Evolutionary conservation across 2,888 invertebrate species (phyloP).

Genomic region (Sipha maydis): DNA sequence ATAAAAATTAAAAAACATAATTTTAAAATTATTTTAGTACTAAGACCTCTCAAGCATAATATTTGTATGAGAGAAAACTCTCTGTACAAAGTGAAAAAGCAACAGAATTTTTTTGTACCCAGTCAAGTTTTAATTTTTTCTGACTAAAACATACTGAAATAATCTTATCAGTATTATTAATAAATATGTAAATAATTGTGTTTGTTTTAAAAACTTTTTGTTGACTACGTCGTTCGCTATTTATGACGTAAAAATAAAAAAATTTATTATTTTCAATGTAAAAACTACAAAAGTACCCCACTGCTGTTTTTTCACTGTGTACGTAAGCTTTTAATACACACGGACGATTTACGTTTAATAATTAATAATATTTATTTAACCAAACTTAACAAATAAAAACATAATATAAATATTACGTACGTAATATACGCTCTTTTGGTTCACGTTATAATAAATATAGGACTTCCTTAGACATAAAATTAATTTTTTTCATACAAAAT

Average conservation of each 20-base stretch:
- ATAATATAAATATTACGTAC: not conserved
- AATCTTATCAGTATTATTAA: not conserved
- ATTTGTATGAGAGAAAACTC: not conserved
- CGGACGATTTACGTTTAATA: not conserved
- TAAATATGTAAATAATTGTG: not conserved
- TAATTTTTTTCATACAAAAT: slow-evolving; percentile 18
- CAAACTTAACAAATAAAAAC: slow-evolving; percentile 31
- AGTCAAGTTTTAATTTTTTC: not conserved
- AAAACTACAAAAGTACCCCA: not conserved
- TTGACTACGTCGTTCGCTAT: not conserved
- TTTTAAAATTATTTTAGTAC: slow-evolving; percentile 25
- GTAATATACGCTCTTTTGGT: not conserved
- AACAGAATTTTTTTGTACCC: not conserved
- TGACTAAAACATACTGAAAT: not conserved
- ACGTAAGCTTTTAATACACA: not conserved
- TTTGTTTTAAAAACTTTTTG: not conserved
- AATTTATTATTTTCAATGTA: not conserved
- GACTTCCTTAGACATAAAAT: not conserved
- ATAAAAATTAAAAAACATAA: slow-evolving; percentile 32
- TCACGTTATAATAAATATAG: not conserved
- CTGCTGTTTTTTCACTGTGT: not conserved
- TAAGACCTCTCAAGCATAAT: slow-evolving; percentile 2
- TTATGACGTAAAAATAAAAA: not conserved
- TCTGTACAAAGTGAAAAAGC: not conserved
- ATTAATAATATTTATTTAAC: slow-evolving; percentile 14